Evolutionary conservation across 2,888 invertebrate species (phyloP).

Genomic region (Ferdinandea cuprea): DNA sequence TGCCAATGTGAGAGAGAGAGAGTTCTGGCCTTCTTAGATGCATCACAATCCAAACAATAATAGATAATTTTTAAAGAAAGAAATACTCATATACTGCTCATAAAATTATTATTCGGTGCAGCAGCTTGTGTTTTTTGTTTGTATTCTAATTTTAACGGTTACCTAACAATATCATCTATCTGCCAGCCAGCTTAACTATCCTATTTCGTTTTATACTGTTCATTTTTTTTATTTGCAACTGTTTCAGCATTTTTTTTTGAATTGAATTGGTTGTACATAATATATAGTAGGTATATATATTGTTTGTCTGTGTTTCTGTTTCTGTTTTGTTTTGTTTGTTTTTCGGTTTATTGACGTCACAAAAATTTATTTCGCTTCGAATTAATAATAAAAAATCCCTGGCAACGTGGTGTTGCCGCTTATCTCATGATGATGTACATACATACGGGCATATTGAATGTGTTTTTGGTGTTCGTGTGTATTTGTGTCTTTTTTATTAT

Average conservation of each 20-base stretch:
- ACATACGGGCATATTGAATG: conserved; percentile 23
- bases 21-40: too few species aligned
- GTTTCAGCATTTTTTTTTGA: conserved; percentile 48
- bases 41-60: too few species aligned
- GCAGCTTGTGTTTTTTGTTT: conserved; percentile 1
- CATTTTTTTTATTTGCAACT: conserved; percentile 24
- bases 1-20: too few species aligned
- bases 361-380: conserved; percentile 82
- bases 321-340: conserved; percentile 56
- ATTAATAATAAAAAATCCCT: conserved; percentile 80
- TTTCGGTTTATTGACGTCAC: conserved; percentile 82
- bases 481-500: conserved; percentile 68
- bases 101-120: too few species aligned
- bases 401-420: conserved; percentile 45
- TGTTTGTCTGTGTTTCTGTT: conserved; percentile 45
- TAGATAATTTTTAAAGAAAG: too few species aligned
- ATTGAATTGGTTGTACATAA: conserved; percentile 17
- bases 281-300: too few species aligned
- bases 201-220: neutral
- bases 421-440: conserved; percentile 39
- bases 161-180: neutral
- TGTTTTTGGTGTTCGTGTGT: conserved; percentile 53
- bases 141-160: conserved; percentile 10
- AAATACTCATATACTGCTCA: too few species aligned
- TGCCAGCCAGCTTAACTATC: neutral